A percentile compares a stretch with the other conserved stretches of the same genome.
Conservation (phyloP, 1,140 invertebrate species). For the Bursaphelenchus mucronatus region DNA sequence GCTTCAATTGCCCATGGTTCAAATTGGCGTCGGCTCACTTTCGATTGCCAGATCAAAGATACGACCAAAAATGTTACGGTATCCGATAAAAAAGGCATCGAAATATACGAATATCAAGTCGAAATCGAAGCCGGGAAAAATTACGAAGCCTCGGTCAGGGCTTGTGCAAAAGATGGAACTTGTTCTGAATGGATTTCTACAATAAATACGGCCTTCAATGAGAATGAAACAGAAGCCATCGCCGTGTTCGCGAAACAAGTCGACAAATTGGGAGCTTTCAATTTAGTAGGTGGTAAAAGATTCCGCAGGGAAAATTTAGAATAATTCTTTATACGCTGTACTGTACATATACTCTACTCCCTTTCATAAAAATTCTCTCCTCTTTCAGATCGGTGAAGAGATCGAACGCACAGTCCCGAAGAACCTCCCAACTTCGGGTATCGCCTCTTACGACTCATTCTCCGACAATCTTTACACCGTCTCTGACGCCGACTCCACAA, state of each 20-base stretch:
- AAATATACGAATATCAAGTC: background rate
- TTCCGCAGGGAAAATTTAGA: background rate
- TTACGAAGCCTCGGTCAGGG: slow-evolving; percentile 40
- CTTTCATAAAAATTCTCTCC: too few species aligned
- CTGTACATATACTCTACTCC: too few species aligned
- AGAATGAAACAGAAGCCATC: slow-evolving; percentile 3
- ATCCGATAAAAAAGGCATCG: background rate
- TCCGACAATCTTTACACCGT: slow-evolving; percentile 47
- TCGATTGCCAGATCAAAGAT: background rate
- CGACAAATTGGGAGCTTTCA: background rate
- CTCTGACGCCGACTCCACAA: slow-evolving; percentile 21
- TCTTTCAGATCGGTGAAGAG: too few species aligned
- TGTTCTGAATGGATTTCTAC: slow-evolving; percentile 34
- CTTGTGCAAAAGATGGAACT: slow-evolving; percentile 22
- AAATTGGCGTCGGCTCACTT: slow-evolving; percentile 11
- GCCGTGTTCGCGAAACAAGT: slow-evolving; percentile 19
- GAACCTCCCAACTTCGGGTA: slow-evolving; percentile 27
- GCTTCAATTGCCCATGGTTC: slow-evolving; percentile 25
- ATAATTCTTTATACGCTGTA: too few species aligned
- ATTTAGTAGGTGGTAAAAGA: background rate
- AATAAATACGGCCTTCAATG: slow-evolving; percentile 31
- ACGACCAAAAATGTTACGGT: background rate
- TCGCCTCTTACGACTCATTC: slow-evolving; percentile 26
- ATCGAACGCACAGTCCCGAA: slow-evolving; percentile 16
- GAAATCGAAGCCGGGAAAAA: background rate